Base-by-base conservation (phyloP, 2,113 vertebrate species). In the Sebastes schlegelii region DNA sequence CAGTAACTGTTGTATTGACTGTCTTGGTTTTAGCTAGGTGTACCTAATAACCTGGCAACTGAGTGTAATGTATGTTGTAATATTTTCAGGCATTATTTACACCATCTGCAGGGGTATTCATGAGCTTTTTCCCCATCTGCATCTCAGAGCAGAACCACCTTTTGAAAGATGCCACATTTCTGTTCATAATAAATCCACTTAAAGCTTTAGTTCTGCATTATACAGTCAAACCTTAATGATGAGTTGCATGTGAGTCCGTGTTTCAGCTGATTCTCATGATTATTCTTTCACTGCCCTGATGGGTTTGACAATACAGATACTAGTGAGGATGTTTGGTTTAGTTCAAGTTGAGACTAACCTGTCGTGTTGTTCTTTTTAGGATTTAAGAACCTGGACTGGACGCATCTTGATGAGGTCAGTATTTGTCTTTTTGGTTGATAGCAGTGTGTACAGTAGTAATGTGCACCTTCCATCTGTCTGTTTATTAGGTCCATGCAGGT, bases 191-290 rank as follows among this genome's bases (percentile, higher is more conserved):
- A 13, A 62, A 46, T 12, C 49, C 6, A 57, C 42, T 10, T 0
- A 34, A 4, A 1, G 8, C 13, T 0, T 34, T 34, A 34, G 17
- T 14, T 51, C 10, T 64, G 61, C 17, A 1, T 57, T 49, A 6
- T 6, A 1, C 3, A 23, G 87, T 92, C 91, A 89, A 93, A 90
- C 92, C 89, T 78, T 51, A 61, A 86, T 96, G 95, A 96, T 96
- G 95, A 96, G 8, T 87, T 95, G 94, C 94, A 93, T 86, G 91
- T 93, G 85, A 92, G 93, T 95, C 93, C 94, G 94, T 95, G 94
- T 95, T 95, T 95, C 94, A 95, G 74, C 92, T 95, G 91, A 94
- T 87, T 7, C 84, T 86, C 26, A 67, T 95, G 94, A 95, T 95
- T 95, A 93, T 62, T 48, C 64, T 62, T 84, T 89, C 71, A 94